Evolutionary conservation across 1,140 invertebrate genomes (phyloP).

Genomic region (Pachypeltis micranthus): DNA sequence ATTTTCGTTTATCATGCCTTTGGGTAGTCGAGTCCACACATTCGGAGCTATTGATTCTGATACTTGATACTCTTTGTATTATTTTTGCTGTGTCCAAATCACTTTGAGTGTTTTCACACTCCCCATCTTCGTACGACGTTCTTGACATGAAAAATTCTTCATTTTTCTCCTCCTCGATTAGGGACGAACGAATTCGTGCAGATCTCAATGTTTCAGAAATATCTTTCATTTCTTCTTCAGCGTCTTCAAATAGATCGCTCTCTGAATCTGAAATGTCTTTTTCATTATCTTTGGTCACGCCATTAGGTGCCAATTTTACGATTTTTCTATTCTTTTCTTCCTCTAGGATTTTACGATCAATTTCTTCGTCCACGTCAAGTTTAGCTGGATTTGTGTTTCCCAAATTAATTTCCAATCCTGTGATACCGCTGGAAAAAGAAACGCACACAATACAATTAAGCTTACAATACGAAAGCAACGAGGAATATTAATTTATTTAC

Average conservation of each 20-base stretch:
- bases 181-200: background rate
- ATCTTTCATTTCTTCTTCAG: background rate
- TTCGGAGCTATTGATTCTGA: no score
- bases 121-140: background rate
- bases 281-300: background rate
- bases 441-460: no score
- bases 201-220: background rate
- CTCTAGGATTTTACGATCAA: background rate
- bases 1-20: background rate
- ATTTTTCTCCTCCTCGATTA: background rate
- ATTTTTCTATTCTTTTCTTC: background rate
- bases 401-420: conserved; percentile 21
- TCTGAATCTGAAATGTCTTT: no score
- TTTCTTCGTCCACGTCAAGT: background rate
- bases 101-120: no score
- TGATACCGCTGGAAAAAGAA: background rate
- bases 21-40: no score
- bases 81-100: no score
- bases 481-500: no score
- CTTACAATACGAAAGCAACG: no score
- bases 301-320: background rate
- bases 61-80: no score
- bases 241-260: conserved; percentile 3
- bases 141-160: background rate
- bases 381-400: conserved; percentile 14